Evolutionary conservation across 1,140 invertebrate species (phyloP).

Genomic region (Gryllus bimaculatus): DNA sequence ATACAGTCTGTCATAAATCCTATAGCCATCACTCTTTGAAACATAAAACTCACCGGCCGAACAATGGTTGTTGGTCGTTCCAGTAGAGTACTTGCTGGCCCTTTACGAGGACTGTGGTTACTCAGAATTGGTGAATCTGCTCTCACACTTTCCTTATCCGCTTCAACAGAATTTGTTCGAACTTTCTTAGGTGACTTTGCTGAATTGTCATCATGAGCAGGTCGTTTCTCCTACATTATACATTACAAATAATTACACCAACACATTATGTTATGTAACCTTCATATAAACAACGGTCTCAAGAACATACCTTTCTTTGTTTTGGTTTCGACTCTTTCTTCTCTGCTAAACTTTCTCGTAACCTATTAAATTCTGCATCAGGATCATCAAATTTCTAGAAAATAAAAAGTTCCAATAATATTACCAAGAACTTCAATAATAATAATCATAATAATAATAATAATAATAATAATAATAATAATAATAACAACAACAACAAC

Average conservation of each 20-base stretch:
- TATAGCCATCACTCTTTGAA: background rate
- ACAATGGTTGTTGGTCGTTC: slow-evolving; percentile 55
- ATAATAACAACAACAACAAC: too few relatives aligned
- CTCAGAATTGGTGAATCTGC: slow-evolving; percentile 19
- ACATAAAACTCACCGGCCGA: slow-evolving; percentile 48
- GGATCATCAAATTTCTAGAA: slow-evolving; percentile 40
- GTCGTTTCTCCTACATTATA: background rate
- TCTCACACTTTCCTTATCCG: background rate
- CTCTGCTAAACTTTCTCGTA: slow-evolving; percentile 44
- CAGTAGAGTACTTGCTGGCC: slow-evolving; percentile 45
- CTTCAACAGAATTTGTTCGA: slow-evolving; percentile 13
- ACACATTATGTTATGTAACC: background rate
- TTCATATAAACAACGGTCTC: background rate
- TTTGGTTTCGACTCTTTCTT: slow-evolving; percentile 33
- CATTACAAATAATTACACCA: background rate
- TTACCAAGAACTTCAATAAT: background rate
- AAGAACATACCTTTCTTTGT: slow-evolving; percentile 18
- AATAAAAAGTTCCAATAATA: slow-evolving; percentile 10
- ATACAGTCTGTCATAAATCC: background rate
- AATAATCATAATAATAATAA: too few relatives aligned
- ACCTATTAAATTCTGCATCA: slow-evolving; percentile 60
- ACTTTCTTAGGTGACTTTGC: slow-evolving; percentile 12
- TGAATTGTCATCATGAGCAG: slow-evolving; percentile 16
- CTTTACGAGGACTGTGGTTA: slow-evolving; percentile 46
- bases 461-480: background rate